phyloP scores from a whole-genome alignment of 2,888 invertebrate genomes.

The Sinelater perroti region DNA sequence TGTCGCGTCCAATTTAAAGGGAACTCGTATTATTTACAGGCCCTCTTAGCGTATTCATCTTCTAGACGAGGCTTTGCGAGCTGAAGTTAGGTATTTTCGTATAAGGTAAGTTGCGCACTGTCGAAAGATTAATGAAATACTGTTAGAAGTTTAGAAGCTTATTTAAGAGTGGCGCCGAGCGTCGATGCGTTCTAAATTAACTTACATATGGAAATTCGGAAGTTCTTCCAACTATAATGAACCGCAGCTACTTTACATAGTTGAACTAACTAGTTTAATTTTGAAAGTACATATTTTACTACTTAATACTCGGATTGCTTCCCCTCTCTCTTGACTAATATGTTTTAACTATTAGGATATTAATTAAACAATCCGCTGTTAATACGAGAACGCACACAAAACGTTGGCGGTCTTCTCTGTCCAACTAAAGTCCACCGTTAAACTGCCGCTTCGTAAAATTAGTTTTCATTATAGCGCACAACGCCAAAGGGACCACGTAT shows the following conservation, averaged over 20 bases:
- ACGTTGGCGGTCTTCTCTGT: background rate
- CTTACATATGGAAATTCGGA: constrained; percentile 36
- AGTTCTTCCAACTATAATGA: constrained; percentile 36
- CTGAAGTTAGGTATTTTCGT: constrained; percentile 14
- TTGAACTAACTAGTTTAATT: constrained; percentile 35
- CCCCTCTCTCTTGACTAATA: constrained; percentile 9
- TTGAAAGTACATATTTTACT: constrained; percentile 29
- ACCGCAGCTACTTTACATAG: constrained; percentile 35
- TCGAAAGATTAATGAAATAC: constrained; percentile 34
- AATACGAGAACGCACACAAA: background rate
- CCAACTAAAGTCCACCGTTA: background rate
- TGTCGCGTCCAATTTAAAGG: constrained; percentile 10
- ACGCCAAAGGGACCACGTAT: constrained; percentile 1
- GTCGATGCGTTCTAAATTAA: constrained; percentile 35
- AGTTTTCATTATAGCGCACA: background rate
- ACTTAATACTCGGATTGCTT: constrained; percentile 30
- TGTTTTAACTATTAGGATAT: constrained; percentile 7
- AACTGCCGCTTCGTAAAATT: background rate
- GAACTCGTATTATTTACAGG: constrained; percentile 12
- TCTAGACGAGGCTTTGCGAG: constrained; percentile 7
- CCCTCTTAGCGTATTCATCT: constrained; percentile 13
- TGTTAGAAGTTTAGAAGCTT: constrained; percentile 33
- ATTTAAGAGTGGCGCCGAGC: constrained; percentile 32
- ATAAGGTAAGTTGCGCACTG: constrained; percentile 18
- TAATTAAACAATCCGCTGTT: background rate